Percentiles rank a stretch among this genome's conserved stretches.
Evolutionary conservation across 2,888 invertebrate genomes (phyloP).

Genomic region (Eupithecia pulchellata): DNA sequence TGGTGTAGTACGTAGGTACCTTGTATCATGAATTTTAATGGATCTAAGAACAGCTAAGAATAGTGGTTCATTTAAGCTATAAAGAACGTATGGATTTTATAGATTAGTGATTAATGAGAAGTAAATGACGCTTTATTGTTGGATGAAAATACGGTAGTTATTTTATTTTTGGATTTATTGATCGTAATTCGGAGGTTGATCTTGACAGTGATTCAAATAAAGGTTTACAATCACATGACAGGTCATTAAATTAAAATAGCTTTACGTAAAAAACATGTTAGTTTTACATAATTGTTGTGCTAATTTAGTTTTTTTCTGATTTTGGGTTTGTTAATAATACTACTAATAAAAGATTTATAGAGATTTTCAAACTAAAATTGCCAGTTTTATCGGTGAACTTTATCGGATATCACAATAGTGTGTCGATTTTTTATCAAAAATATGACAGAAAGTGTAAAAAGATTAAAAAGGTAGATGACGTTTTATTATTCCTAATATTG

Average conservation of each 20-base stretch:
- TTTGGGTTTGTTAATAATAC: too few relatives aligned
- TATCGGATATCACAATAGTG: not conserved
- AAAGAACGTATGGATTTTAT: constrained; percentile 43
- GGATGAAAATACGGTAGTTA: constrained; percentile 26
- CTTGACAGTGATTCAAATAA: constrained; percentile 23
- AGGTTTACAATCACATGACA: not conserved
- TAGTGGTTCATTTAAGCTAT: constrained; percentile 52
- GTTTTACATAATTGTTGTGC: not conserved
- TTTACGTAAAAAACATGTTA: not conserved
- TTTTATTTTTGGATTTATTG: constrained; percentile 37
- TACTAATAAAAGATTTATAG: not conserved
- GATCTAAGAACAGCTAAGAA: constrained; percentile 47
- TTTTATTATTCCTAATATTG: not conserved
- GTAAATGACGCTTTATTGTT: constrained; percentile 32
- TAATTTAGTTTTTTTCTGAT: too few relatives aligned
- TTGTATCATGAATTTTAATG: constrained; percentile 52
- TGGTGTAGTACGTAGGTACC: not conserved
- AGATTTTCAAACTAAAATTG: not conserved
- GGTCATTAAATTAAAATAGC: not conserved
- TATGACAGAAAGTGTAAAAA: not conserved
- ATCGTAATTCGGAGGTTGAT: constrained; percentile 16
- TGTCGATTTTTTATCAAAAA: not conserved
- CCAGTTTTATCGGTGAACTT: not conserved
- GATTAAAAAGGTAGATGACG: not conserved
- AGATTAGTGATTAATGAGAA: constrained; percentile 41